Percentiles rank a stretch among this genome's conserved stretches.
Evolutionary conservation across 1,140 invertebrate genomes (phyloP).

Genomic region (Magallana ariakensis): DNA sequence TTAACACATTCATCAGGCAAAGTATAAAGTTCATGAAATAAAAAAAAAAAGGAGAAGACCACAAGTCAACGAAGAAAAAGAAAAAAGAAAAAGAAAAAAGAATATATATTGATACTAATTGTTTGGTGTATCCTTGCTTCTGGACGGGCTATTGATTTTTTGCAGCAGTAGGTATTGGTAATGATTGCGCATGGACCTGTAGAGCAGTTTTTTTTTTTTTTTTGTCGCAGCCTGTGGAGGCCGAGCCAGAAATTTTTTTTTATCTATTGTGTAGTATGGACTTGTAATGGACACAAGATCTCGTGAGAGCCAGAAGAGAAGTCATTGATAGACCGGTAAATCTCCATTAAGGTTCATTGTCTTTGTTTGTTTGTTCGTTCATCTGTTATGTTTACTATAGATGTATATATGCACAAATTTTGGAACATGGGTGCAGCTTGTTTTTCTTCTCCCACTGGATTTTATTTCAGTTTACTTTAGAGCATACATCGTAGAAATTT

Average conservation of each 20-base stretch:
- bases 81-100: constrained; percentile 3
- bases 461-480: no score
- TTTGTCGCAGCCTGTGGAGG: constrained; percentile 9
- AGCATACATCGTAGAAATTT: no score
- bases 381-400: no score
- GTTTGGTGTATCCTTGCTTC: constrained; percentile 25
- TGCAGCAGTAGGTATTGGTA: constrained; percentile 30
- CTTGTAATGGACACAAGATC: not conserved
- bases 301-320: not conserved
- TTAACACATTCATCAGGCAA: constrained; percentile 25
- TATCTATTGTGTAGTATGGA: constrained; percentile 1
- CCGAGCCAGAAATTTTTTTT: not conserved
- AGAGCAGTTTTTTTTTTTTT: constrained; percentile 24
- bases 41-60: not conserved
- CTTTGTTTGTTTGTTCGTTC: not conserved
- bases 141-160: constrained; percentile 27
- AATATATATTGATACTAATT: constrained; percentile 32
- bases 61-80: not conserved
- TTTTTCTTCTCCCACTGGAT: no score
- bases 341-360: not conserved
- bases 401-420: no score
- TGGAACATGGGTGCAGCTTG: no score
- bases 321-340: not conserved
- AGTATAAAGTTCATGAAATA: not conserved
- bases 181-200: constrained; percentile 26